Conservation (phyloP, 2,113 vertebrate genomes). For the Trinectes maculatus region DNA sequence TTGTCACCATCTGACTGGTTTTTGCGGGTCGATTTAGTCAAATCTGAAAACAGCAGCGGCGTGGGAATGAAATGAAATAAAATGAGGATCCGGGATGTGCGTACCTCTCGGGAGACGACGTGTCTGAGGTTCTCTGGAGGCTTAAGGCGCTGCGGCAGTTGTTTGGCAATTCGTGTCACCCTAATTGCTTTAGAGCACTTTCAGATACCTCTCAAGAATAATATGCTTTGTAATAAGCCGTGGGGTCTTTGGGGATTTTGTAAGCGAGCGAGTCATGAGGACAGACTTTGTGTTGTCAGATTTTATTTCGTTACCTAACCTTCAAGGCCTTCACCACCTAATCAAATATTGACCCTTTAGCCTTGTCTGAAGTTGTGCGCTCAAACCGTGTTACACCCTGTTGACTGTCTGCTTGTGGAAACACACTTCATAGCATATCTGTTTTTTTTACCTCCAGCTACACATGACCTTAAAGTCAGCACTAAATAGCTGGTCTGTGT, state of each 20-base stretch:
- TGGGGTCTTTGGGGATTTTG: conserved; percentile 63
- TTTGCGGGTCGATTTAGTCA: too few relatives aligned
- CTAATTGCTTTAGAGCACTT: conserved; percentile 76
- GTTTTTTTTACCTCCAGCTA: conserved; percentile 17
- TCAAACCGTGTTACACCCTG: conserved; percentile 55
- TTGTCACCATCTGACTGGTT: background rate
- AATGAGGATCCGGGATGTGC: conserved; percentile 8
- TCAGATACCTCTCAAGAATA: conserved; percentile 70
- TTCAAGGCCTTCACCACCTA: conserved; percentile 65
- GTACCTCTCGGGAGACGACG: conserved; percentile 20
- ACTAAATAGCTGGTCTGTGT: conserved; percentile 23
- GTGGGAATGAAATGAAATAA: too few relatives aligned
- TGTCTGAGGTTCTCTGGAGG: conserved; percentile 62
- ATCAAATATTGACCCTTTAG: conserved; percentile 76
- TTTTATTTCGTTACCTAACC: conserved; percentile 70
- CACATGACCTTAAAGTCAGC: conserved; percentile 9
- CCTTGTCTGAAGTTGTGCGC: conserved; percentile 61
- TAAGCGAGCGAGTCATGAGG: conserved; percentile 46
- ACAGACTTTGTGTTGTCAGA: conserved; percentile 44
- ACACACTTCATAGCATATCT: conserved; percentile 38
- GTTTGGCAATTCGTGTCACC: conserved; percentile 76
- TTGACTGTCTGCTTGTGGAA: conserved; percentile 45
- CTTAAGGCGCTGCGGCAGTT: conserved; percentile 64
- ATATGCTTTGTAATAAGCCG: conserved; percentile 63
- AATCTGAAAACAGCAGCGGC: too few relatives aligned